Conservation (phyloP, 2,113 vertebrate genomes). For the Xenopus borealis region DNA sequence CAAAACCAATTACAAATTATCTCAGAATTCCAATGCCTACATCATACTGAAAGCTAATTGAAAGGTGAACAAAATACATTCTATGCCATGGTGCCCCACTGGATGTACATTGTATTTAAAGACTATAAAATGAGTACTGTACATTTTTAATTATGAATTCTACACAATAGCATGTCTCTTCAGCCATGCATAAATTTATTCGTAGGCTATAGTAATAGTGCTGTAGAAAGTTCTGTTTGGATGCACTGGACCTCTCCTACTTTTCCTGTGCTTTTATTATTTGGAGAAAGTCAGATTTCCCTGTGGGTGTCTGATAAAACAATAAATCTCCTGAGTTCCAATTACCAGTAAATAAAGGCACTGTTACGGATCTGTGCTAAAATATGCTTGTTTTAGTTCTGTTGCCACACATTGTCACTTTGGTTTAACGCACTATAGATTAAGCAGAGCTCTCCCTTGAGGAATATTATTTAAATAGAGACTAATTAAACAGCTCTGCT, state of each 20-base stretch:
- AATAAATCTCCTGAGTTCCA: constrained; percentile 15
- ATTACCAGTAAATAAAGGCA: constrained; percentile 26
- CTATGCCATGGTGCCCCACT: no score
- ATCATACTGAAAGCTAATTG: no score
- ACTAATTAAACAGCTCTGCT: no score
- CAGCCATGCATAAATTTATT: neutral
- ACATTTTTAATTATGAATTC: no score
- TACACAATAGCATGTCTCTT: no score
- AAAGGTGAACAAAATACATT: no score
- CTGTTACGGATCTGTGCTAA: neutral
- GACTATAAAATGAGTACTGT: no score
- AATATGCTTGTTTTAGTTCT: neutral
- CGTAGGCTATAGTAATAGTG: neutral
- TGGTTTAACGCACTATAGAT: neutral
- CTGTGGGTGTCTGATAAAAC: constrained; percentile 14
- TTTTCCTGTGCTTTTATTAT: constrained; percentile 13
- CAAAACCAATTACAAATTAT: no score
- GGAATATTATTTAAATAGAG: no score
- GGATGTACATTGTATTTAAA: no score
- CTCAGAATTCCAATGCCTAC: no score
- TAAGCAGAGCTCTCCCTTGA: neutral
- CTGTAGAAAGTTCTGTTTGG: neutral
- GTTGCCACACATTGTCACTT: neutral
- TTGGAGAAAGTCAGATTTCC: constrained; percentile 20
- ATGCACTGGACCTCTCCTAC: neutral